Base-by-base conservation (phyloP, 1,140 invertebrate genomes). In the Lepidurus couesii region DNA sequence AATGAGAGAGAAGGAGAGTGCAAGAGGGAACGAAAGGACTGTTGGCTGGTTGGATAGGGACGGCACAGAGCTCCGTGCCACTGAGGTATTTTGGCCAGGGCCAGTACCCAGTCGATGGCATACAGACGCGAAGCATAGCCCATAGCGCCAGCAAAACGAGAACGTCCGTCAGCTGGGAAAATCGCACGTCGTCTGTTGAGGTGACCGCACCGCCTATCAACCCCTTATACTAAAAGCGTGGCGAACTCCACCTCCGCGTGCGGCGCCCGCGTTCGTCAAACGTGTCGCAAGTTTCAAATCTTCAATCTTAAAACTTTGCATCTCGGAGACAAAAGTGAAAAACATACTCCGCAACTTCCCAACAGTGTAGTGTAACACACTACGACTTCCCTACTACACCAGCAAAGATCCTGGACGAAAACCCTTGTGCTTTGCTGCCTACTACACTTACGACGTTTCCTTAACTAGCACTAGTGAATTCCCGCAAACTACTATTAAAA, bases 221-320 rank as follows among this genome's bases (percentile, higher is more conserved):
- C 53, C 53, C 53, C 53, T 65, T 65, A 21, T 65, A 65, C 53
- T 65, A 65, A 65, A 65, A 65, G 53, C 53, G 53, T 65, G 53
- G 53, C 53, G 53, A 65, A 65, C 53, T 65, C 53, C 53, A 65
- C 53, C 53, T 65, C 53, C 53, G 53, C 53, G 53, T 65, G 53
- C 53, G 53, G 53, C 53, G 53, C 53, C 53, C 53, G 53, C 53
- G 53, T 65, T 65, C 53, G 53, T 65, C 53, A 65, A 65, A 65
- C 53, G 53, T 65, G 53, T 65, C 53, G 53, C 53, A 65, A 65
- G 53, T 65, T 65, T 65, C 53, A 65, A 65, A 65, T 65, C 53
- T 65, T 65, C 53, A 65, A 65, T 65, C 53, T n/a, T 65, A 13
- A 65, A 65, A 65, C 53, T 65, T 65, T 65, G 53, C 53, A 65